These are phyloP conservation scores for Allobates femoralis DNA, from an alignment of 2,797 vertebrate genomes.

Conservation along the genomic window DNA sequence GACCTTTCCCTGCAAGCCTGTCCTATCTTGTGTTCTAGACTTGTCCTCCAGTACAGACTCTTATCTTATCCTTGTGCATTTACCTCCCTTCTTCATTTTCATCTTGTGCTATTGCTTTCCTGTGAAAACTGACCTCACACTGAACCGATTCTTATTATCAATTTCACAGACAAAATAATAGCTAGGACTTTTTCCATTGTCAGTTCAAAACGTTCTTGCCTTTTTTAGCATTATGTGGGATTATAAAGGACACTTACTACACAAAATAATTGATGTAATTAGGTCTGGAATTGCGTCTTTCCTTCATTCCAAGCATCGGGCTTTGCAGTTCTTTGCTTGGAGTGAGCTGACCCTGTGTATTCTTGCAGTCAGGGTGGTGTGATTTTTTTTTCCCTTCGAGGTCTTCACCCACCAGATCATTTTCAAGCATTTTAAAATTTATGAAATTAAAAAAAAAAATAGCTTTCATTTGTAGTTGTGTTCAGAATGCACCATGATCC, in stretches of 20 bases:
- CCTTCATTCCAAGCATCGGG: slow-evolving; percentile 4
- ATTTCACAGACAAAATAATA: slow-evolving; percentile 47
- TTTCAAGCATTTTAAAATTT: neutral
- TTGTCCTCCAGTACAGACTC: slow-evolving; percentile 51
- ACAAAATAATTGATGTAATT: slow-evolving; percentile 24
- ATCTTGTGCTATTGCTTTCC: slow-evolving; percentile 54
- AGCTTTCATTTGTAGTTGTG: slow-evolving; percentile 13
- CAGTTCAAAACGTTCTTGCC: neutral
- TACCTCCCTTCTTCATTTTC: slow-evolving; percentile 19
- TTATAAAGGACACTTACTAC: neutral
- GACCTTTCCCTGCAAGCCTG: slow-evolving; percentile 55
- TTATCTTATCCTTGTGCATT: slow-evolving; percentile 36
- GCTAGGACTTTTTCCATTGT: neutral
- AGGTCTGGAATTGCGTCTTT: slow-evolving; percentile 12
- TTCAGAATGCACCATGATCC: slow-evolving; percentile 21
- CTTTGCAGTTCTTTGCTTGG: slow-evolving; percentile 27
- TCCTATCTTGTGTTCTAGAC: slow-evolving; percentile 64
- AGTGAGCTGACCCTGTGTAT: slow-evolving; percentile 28
- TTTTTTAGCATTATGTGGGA: slow-evolving; percentile 5
- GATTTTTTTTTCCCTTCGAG: neutral
- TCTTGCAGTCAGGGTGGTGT: neutral
- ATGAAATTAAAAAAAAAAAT: neutral
- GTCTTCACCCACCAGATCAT: slow-evolving; percentile 2
- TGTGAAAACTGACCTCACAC: slow-evolving; percentile 65
- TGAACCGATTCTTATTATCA: slow-evolving; percentile 54